These are phyloP conservation scores for Nipponacmea schrenckii DNA, from an alignment of 2,888 invertebrate genomes.

Conservation along the genomic window DNA sequence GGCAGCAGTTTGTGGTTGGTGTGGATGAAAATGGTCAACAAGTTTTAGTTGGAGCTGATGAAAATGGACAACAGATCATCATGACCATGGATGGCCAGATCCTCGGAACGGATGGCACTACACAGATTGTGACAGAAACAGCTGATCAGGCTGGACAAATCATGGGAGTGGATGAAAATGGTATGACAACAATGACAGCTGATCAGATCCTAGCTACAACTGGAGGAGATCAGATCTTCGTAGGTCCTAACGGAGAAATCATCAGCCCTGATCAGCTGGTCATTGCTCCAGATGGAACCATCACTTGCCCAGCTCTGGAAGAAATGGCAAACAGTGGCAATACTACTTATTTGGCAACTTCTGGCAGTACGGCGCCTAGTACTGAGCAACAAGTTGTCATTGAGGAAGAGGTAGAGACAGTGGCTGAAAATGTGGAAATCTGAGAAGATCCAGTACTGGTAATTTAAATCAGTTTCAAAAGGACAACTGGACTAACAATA, in stretches of 20 bases:
- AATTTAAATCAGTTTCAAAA: too few species aligned
- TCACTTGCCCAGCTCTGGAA: background rate
- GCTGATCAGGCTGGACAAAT: background rate
- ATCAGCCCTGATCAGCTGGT: background rate
- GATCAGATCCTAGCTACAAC: background rate
- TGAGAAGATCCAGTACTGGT: too few species aligned
- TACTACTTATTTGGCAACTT: background rate
- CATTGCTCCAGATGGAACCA: background rate
- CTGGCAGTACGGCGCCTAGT: background rate
- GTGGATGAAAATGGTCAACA: too few species aligned
- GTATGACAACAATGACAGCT: background rate
- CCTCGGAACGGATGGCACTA: too few species aligned
- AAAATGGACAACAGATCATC: too few species aligned
- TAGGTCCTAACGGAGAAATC: background rate
- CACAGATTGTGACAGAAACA: background rate
- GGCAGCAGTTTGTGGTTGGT: too few species aligned
- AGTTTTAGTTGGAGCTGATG: too few species aligned
- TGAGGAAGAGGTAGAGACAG: background rate
- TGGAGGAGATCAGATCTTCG: background rate
- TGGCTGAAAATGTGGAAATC: background rate
- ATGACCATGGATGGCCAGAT: too few species aligned
- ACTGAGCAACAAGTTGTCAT: background rate
- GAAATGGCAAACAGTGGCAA: background rate
- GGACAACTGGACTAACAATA: too few species aligned
- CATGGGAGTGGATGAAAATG: background rate